Conservation (phyloP, 2,888 invertebrate species). For the Heteromurus nitidus region DNA sequence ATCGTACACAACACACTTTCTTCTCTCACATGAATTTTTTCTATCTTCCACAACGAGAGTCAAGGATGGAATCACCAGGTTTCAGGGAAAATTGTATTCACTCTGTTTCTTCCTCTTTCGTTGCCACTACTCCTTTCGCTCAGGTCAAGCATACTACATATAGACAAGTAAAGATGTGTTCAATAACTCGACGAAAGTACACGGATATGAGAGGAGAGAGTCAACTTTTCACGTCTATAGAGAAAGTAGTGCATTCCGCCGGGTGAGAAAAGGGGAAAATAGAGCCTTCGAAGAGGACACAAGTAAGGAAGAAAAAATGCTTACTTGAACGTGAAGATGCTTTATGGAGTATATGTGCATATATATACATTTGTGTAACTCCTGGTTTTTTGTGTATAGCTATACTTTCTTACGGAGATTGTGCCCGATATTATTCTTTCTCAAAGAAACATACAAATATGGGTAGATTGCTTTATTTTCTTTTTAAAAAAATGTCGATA, state of each 20-base stretch:
- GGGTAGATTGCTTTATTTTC: no score
- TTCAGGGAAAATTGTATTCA: no score
- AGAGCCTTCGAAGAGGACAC: neutral
- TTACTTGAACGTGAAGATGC: conserved; percentile 45
- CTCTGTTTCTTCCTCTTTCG: conserved; percentile 22
- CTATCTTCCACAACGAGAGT: no score
- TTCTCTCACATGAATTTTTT: no score
- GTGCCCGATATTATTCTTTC: no score
- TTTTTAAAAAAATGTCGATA: no score
- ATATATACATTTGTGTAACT: no score
- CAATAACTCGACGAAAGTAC: conserved; percentile 15
- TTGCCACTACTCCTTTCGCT: conserved; percentile 6
- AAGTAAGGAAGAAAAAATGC: neutral
- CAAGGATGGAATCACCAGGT: no score
- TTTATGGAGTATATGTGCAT: conserved; percentile 37
- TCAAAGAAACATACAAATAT: no score
- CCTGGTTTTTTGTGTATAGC: no score
- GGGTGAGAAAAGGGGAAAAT: conserved; percentile 7
- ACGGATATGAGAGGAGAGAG: conserved; percentile 19
- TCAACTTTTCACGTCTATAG: conserved; percentile 30
- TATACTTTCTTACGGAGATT: no score
- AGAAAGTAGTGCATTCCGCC: conserved; percentile 11
- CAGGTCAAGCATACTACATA: conserved; percentile 40
- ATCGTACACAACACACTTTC: conserved; percentile 19
- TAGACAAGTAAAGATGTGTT: conserved; percentile 39